These are phyloP conservation scores for Nematostella vectensis DNA, from an alignment of 92 coral and sea anemone genomes.

Conservation along the genomic window DNA sequence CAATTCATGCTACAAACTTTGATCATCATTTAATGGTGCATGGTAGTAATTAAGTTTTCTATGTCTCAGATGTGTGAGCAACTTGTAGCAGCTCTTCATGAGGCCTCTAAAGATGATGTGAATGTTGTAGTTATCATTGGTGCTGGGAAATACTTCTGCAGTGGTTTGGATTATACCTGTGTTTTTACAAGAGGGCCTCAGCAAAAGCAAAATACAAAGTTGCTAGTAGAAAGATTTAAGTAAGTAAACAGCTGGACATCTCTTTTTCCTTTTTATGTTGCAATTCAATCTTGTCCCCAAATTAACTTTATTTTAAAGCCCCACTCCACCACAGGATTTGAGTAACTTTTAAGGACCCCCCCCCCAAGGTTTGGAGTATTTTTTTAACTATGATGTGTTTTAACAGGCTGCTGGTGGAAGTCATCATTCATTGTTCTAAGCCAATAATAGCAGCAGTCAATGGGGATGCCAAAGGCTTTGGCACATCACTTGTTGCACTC, in stretches of 20 bases:
- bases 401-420: slow-evolving; percentile 72
- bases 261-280: background rate
- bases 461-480: slow-evolving; percentile 85
- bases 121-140: slow-evolving; percentile 69
- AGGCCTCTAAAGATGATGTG: slow-evolving; percentile 72
- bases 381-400: too few species aligned
- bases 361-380: background rate
- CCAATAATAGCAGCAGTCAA: slow-evolving; percentile 88
- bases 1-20: too few species aligned
- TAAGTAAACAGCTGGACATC: too few species aligned
- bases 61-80: slow-evolving; percentile 84
- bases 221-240: slow-evolving; percentile 92
- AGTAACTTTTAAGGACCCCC: too few species aligned
- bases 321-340: too few species aligned
- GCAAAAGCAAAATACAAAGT: slow-evolving; percentile 49
- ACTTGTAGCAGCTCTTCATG: slow-evolving; percentile 68
- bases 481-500: slow-evolving; percentile 71
- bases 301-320: slow-evolving; percentile 3
- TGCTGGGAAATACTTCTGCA: slow-evolving; percentile 68
- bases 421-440: slow-evolving; percentile 70
- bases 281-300: too few species aligned
- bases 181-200: slow-evolving; percentile 22
- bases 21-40: too few species aligned
- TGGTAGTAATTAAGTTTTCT: background rate
- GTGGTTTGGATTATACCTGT: slow-evolving; percentile 75